Evolutionary conservation across 2,888 invertebrate species (phyloP).

Genomic region (Koerneria pararmatus): DNA sequence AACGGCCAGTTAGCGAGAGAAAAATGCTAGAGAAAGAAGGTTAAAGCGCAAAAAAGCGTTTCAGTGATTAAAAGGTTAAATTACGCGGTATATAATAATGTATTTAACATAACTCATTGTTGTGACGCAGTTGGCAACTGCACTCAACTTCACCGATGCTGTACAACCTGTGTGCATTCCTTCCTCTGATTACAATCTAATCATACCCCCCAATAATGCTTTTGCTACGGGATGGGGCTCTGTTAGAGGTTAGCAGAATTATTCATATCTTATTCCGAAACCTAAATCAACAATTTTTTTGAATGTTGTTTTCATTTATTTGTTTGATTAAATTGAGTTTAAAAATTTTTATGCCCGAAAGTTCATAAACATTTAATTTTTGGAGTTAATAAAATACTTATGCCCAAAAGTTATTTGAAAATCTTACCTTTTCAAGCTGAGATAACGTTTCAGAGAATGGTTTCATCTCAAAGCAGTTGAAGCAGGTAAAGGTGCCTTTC

Average conservation of each 20-base stretch:
- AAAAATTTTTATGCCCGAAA: too few species aligned
- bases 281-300: not conserved
- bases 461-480: constrained; percentile 24
- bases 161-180: constrained; percentile 32
- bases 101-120: not conserved
- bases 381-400: too few species aligned
- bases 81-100: not conserved
- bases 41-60: not conserved
- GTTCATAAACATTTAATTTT: too few species aligned
- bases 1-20: not conserved
- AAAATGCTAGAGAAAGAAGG: not conserved
- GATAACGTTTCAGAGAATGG: constrained; percentile 26
- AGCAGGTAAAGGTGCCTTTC: constrained; percentile 32
- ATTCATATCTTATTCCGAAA: not conserved
- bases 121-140: constrained; percentile 11
- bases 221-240: constrained; percentile 33
- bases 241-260: constrained; percentile 18
- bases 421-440: too few species aligned
- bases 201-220: constrained; percentile 22
- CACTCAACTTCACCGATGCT: constrained; percentile 24
- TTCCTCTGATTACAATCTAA: constrained; percentile 17
- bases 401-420: too few species aligned
- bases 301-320: not conserved
- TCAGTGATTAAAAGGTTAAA: not conserved
- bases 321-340: not conserved